These are phyloP conservation scores for Cottoperca gobio DNA, from an alignment of 2,797 vertebrate species.

Conservation along the genomic window DNA sequence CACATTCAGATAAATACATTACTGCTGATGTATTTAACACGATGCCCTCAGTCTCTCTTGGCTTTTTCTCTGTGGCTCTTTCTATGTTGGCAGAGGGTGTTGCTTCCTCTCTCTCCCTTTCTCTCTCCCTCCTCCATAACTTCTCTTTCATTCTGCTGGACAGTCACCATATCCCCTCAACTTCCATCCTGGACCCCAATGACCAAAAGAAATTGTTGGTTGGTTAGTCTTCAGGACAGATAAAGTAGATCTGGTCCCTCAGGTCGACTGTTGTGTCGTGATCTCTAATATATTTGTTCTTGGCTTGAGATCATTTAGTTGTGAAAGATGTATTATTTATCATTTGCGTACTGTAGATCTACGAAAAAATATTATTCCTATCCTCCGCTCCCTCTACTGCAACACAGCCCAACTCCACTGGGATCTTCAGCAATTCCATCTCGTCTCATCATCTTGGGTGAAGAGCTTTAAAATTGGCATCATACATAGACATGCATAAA, in stretches of 20 bases:
- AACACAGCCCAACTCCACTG: conserved; percentile 63
- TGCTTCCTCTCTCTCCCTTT: conserved; percentile 72
- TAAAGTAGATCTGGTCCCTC: conserved; percentile 6
- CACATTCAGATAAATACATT: conserved; percentile 83
- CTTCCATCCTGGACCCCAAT: conserved; percentile 79
- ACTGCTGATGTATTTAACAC: conserved; percentile 82
- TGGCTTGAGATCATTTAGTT: conserved; percentile 23
- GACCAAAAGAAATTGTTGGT: conserved; percentile 49
- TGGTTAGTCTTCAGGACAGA: conserved; percentile 14
- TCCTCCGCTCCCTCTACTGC: conserved; percentile 51
- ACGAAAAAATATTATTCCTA: conserved; percentile 2
- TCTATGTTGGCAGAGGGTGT: conserved; percentile 78
- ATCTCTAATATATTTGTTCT: conserved; percentile 9
- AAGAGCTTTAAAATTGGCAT: conserved; percentile 13
- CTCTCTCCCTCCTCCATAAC: conserved; percentile 63
- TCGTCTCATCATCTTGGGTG: conserved; percentile 12
- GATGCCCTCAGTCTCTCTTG: conserved; percentile 61
- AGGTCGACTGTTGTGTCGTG: not conserved
- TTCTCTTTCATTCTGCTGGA: conserved; percentile 71
- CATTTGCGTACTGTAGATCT: not conserved
- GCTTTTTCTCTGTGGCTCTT: conserved; percentile 68
- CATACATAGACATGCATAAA: not conserved
- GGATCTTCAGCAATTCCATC: conserved; percentile 43
- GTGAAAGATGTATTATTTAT: not conserved
- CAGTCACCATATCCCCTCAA: conserved; percentile 69